These are phyloP conservation scores for Drosophila kuntzei DNA, from an alignment of 2,888 invertebrate genomes.

Conservation along the genomic window DNA sequence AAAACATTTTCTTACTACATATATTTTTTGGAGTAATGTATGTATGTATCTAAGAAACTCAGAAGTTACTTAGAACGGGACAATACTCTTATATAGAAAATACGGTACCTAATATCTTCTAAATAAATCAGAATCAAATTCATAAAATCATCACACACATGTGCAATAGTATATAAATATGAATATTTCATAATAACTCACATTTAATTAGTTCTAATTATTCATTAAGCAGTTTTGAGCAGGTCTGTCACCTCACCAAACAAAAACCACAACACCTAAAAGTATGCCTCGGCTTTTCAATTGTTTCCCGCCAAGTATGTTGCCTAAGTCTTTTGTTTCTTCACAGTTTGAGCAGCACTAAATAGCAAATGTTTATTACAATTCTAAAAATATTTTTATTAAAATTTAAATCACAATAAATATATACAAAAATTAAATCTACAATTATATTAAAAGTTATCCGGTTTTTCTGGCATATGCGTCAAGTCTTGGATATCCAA, in stretches of 20 bases:
- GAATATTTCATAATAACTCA: too few relatives aligned
- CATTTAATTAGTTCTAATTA: not conserved
- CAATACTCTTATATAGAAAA: rapidly evolving
- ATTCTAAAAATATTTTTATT: not conserved
- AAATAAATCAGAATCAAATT: too few relatives aligned
- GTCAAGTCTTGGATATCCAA: constrained; percentile 49
- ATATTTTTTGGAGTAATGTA: too few relatives aligned
- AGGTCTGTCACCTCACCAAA: not conserved
- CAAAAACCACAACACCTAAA: constrained; percentile 17
- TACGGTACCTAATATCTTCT: not conserved
- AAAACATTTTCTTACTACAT: too few relatives aligned
- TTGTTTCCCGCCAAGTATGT: not conserved
- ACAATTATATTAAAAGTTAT: constrained; percentile 57
- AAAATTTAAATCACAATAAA: constrained; percentile 34
- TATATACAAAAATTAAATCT: not conserved
- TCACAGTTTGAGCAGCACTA: constrained; percentile 11
- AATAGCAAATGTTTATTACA: not conserved
- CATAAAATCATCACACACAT: too few relatives aligned
- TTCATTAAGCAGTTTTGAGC: too few relatives aligned
- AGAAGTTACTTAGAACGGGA: not conserved
- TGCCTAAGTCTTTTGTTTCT: constrained; percentile 10
- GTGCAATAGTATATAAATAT: too few relatives aligned
- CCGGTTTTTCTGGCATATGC: constrained; percentile 59
- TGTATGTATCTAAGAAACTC: not conserved
- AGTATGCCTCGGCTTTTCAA: constrained; percentile 27